Percentiles rank a stretch among this genome's conserved stretches.
Conservation (phyloP, 1,140 invertebrate species). For the Papilio helenus region DNA sequence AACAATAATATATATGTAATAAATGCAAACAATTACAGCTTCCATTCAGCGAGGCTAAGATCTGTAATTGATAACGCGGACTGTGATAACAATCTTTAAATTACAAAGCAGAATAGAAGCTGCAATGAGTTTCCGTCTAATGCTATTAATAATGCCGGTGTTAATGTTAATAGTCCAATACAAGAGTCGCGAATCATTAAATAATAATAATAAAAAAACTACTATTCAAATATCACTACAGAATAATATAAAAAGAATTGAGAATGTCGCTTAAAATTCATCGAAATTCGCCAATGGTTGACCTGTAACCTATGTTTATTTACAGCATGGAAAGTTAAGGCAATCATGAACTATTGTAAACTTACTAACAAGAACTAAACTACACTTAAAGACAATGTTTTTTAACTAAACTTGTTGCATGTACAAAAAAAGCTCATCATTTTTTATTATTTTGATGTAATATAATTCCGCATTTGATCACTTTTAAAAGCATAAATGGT, state of each 20-base stretch:
- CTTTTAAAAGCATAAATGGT: too few species aligned
- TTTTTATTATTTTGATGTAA: background rate
- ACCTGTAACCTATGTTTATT: too few species aligned
- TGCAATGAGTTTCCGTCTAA: slow-evolving; percentile 37
- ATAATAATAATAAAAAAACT: background rate
- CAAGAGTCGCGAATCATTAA: background rate
- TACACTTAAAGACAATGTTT: background rate
- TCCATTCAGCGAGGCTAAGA: slow-evolving; percentile 38
- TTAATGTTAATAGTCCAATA: background rate
- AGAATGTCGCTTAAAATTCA: too few species aligned
- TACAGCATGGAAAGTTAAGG: background rate
- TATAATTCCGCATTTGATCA: too few species aligned
- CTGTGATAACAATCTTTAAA: slow-evolving; percentile 34
- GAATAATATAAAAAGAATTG: too few species aligned
- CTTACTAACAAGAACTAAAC: background rate
- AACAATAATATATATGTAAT: slow-evolving; percentile 53
- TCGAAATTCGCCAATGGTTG: too few species aligned
- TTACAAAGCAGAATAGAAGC: slow-evolving; percentile 35
- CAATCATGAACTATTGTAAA: background rate
- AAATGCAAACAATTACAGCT: slow-evolving; percentile 45
- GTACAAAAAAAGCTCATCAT: background rate
- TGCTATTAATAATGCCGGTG: slow-evolving; percentile 27
- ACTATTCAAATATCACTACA: too few species aligned
- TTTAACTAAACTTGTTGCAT: background rate
- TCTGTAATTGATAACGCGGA: slow-evolving; percentile 34